These are phyloP conservation scores for Aphidius colemani DNA, from an alignment of 2,888 invertebrate species.

Conservation along the genomic window DNA sequence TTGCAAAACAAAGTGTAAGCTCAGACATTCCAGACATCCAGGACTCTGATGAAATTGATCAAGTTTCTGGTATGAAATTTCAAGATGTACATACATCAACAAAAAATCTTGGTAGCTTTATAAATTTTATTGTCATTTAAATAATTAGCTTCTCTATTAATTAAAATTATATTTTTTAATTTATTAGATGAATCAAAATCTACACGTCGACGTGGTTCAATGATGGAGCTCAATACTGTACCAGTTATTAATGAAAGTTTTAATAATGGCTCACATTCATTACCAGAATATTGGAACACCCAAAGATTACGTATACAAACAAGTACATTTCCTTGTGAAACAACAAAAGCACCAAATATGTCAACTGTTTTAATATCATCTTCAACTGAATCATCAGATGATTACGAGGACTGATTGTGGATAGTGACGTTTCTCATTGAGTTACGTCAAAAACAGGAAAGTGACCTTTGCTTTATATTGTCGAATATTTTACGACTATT, in stretches of 20 bases:
- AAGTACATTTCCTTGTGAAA: constrained; percentile 43
- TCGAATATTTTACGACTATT: constrained; percentile 50
- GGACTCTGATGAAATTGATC: constrained; percentile 66
- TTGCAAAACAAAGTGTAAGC: constrained; percentile 82
- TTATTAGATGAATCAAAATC: constrained; percentile 58
- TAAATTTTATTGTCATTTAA: background rate
- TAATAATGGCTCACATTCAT: constrained; percentile 47
- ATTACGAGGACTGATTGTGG: constrained; percentile 56
- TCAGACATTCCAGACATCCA: constrained; percentile 62
- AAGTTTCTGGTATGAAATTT: constrained; percentile 64
- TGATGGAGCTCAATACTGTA: constrained; percentile 73
- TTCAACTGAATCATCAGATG: constrained; percentile 64
- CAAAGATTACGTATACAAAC: constrained; percentile 48
- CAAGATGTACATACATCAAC: constrained; percentile 60
- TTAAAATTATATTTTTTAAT: constrained; percentile 1
- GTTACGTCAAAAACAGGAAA: constrained; percentile 41
- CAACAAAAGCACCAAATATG: constrained; percentile 67
- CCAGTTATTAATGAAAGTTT: constrained; percentile 52
- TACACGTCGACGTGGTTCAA: constrained; percentile 77
- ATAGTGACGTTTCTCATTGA: constrained; percentile 44
- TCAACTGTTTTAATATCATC: constrained; percentile 69
- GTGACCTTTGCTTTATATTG: constrained; percentile 47
- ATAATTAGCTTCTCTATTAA: background rate
- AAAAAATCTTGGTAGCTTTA: constrained; percentile 25
- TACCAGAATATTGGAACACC: constrained; percentile 52